Percentiles rank a stretch among this genome's conserved stretches.
Conservation (phyloP, 2,888 invertebrate genomes). For the Thereva nobilitata region DNA sequence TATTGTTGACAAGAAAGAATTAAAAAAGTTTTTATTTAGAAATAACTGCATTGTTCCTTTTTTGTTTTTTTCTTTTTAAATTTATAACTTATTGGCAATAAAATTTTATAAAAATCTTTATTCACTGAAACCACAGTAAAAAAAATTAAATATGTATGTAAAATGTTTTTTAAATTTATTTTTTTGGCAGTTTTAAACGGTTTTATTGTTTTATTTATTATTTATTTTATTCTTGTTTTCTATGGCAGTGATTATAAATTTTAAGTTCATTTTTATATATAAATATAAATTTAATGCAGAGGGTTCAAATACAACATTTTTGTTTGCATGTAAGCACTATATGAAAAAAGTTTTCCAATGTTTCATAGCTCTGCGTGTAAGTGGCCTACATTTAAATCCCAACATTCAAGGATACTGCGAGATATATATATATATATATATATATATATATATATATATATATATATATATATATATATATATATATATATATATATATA, state of each 20-base stretch:
- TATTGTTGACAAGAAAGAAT: no score
- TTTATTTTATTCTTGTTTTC: slow-evolving; percentile 12
- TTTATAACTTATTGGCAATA: no score
- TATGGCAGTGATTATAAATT: slow-evolving; percentile 19
- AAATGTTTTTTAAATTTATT: no score
- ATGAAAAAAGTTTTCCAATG: slow-evolving; percentile 9
- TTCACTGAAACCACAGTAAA: no score
- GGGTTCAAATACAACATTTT: background rate
- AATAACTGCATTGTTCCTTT: no score
- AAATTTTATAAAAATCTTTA: no score
- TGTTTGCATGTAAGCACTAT: slow-evolving; percentile 13
- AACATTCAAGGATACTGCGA: slow-evolving; percentile 25
- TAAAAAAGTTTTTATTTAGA: no score
- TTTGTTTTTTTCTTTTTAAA: no score
- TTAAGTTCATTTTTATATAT: slow-evolving; percentile 4
- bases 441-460: background rate
- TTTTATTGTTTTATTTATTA: slow-evolving; percentile 6
- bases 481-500: background rate
- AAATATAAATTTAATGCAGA: background rate
- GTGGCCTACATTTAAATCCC: slow-evolving; percentile 32
- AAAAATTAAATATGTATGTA: no score
- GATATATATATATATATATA: slow-evolving; percentile 16
- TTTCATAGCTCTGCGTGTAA: slow-evolving; percentile 8
- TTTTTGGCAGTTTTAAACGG: no score
- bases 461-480: background rate